Base-by-base conservation (phyloP, 37 sponge, comb jelly and placozoan genomes). In the Tethya wilhelma region DNA sequence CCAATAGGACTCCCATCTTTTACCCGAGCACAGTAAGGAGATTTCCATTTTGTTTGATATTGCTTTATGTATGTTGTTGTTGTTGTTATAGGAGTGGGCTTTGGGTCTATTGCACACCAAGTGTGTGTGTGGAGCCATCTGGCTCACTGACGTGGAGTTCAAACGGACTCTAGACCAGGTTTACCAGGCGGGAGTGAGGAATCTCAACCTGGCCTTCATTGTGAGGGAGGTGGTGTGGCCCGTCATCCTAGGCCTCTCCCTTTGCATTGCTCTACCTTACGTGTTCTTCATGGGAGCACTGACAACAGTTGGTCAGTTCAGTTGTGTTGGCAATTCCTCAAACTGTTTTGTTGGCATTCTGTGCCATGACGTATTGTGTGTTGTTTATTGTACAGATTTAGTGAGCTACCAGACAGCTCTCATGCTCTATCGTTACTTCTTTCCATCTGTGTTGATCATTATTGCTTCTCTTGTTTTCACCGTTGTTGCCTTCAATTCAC, bases 41-140 rank as follows among this genome's bases (percentile, higher is more conserved):
- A 36, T 30, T 30, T 30, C 41, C 11, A 38, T 8, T 30, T 9
- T 38, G 14, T 33, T 30, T 6, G 17, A 67, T 37, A n/a, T 37
- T 67, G 9, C 23, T 9, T 67, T 12, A 8, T n/a, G 70, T 28
- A 14, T 57, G 6, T 1, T 72, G 44, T 53, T 77, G 1, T 56
- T 36, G 49, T 59, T 67, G 36, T 34, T 77, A n/a, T 36, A 97
- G 98, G 98, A 97, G 56, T 97, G 98, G 98, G 95, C 96, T 25
- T 67, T 97, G 44, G 98, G 98, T 8, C 85, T 97, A 2, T 77
- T 97, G 38, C 96, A 92, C 65, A 84, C 80, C 41, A 97, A 97
- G 81, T 94, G 97, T 53, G 72, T 89, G 12, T 97, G 96, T 89
- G 98, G 96, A 59, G 89, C 69, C n/a, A 79, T 92, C n/a, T 89